Evolutionary conservation across 2,797 vertebrate genomes (phyloP).

Genomic region (Streptopelia turtur): DNA sequence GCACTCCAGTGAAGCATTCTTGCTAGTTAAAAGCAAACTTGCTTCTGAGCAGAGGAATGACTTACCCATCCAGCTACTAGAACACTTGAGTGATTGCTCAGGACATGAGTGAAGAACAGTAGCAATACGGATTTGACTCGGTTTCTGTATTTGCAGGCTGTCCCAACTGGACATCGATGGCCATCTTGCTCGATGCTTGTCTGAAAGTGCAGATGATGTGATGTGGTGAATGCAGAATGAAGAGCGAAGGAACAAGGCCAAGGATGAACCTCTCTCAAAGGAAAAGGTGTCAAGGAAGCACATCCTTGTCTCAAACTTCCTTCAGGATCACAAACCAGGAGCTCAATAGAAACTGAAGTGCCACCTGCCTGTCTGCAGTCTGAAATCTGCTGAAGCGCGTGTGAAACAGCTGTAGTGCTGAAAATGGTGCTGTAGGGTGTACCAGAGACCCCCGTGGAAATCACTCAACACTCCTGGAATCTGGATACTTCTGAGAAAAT

Average conservation of each 20-base stretch:
- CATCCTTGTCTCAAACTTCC: neutral
- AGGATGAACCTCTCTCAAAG: neutral
- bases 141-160: slow-evolving; percentile 75
- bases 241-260: neutral
- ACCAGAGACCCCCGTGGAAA: neutral
- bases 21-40: neutral
- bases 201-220: slow-evolving; percentile 86
- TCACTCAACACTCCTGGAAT: neutral
- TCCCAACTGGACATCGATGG: slow-evolving; percentile 86
- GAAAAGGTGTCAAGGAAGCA: neutral
- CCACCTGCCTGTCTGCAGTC: neutral
- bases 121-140: neutral
- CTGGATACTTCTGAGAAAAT: neutral
- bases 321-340: neutral
- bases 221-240: slow-evolving; percentile 79
- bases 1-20: neutral
- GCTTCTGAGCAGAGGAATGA: neutral
- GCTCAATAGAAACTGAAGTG: neutral
- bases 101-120: neutral
- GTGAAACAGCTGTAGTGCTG: neutral
- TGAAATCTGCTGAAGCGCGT: neutral
- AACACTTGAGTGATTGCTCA: neutral
- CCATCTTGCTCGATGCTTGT: slow-evolving; percentile 91
- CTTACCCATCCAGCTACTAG: neutral
- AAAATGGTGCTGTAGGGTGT: neutral